Percentiles rank a stretch among this genome's conserved stretches.
phyloP scores from a whole-genome alignment of 2,888 invertebrate species.

The Drosophila ezoana region DNA sequence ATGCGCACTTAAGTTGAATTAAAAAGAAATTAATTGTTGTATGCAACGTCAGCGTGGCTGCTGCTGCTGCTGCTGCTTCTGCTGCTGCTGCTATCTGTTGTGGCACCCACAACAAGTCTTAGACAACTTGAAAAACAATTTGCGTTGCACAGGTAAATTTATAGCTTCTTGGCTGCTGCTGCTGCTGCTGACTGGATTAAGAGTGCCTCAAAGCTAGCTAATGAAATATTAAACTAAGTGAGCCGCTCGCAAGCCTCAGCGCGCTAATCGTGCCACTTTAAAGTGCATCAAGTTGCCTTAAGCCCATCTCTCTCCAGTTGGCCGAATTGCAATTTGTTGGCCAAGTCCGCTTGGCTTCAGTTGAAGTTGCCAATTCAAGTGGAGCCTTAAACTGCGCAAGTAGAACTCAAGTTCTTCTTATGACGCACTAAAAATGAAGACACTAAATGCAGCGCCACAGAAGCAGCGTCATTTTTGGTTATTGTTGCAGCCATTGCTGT shows the following conservation, averaged over 20 bases:
- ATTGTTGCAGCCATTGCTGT: constrained; percentile 54
- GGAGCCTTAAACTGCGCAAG: constrained; percentile 22
- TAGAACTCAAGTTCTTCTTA: constrained; percentile 47
- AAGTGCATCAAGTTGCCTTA: constrained; percentile 41
- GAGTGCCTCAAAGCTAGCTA: constrained; percentile 61
- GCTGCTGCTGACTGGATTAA: constrained; percentile 48
- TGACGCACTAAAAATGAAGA: constrained; percentile 68
- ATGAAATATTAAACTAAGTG: constrained; percentile 73
- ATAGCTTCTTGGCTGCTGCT: constrained; percentile 37
- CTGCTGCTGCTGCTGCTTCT: constrained; percentile 6
- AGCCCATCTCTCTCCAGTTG: constrained; percentile 12
- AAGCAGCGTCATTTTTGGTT: constrained; percentile 51
- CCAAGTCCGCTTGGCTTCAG: constrained; percentile 12
- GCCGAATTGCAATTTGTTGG: constrained; percentile 38
- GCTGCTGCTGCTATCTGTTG: constrained; percentile 38
- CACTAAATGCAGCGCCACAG: constrained; percentile 59
- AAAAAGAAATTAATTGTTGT: constrained; percentile 76
- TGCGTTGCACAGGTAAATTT: constrained; percentile 54
- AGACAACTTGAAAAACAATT: constrained; percentile 62
- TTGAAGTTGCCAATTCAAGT: constrained; percentile 25
- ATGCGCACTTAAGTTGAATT: constrained; percentile 77
- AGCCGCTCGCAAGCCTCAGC: constrained; percentile 40
- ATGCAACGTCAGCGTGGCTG: constrained; percentile 29
- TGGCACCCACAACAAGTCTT: constrained; percentile 64
- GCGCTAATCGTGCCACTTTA: constrained; percentile 47